These are phyloP conservation scores for Palythoa heliodiscus DNA, from an alignment of 92 coral and sea anemone species.

Conservation along the genomic window DNA sequence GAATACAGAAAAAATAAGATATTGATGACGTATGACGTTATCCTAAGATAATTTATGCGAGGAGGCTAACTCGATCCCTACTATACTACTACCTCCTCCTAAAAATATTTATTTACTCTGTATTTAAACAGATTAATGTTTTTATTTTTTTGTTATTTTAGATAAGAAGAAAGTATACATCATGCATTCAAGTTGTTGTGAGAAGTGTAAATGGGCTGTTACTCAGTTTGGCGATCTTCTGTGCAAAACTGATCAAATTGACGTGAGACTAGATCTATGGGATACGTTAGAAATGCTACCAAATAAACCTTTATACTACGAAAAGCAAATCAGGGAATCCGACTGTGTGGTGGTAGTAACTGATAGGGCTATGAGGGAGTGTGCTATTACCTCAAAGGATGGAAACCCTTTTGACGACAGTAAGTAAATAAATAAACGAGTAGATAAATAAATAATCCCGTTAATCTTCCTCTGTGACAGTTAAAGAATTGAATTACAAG, in stretches of 20 bases:
- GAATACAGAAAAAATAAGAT: too few species aligned
- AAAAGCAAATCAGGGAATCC: constrained; percentile 60
- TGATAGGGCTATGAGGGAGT: neutral
- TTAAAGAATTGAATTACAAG: constrained; percentile 29
- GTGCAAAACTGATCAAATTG: constrained; percentile 64
- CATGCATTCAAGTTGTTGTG: constrained; percentile 1
- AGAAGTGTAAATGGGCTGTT: constrained; percentile 13
- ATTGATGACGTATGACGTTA: too few species aligned
- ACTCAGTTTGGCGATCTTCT: constrained; percentile 55
- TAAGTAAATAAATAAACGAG: neutral
- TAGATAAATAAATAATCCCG: neutral
- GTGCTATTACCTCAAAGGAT: neutral
- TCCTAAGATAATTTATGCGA: too few species aligned
- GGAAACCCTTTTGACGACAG: neutral
- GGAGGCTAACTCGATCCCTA: too few species aligned
- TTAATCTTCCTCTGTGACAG: neutral
- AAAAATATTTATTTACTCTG: too few species aligned
- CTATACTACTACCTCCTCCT: too few species aligned
- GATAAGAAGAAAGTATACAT: neutral
- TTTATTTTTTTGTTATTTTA: neutral
- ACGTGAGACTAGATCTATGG: constrained; percentile 70
- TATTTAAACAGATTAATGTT: too few species aligned
- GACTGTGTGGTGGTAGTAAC: constrained; percentile 73
- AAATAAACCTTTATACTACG: constrained; percentile 72
- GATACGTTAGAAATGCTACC: constrained; percentile 57